phyloP scores from a whole-genome alignment of 2,888 invertebrate species.

The Dynastes grantii region DNA sequence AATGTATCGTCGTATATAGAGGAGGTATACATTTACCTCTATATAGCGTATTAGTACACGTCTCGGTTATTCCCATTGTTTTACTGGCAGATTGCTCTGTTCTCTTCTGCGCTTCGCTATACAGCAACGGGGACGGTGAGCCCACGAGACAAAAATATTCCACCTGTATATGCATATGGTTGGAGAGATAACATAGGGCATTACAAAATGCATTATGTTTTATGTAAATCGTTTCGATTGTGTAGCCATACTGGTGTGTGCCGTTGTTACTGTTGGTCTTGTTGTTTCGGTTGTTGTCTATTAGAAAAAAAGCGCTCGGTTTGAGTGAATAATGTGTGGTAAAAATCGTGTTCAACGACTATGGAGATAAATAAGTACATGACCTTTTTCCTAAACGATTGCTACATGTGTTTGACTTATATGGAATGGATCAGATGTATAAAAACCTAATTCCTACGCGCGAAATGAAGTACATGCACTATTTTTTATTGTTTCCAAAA shows the following conservation, averaged over 20 bases:
- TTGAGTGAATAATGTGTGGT: constrained; percentile 39
- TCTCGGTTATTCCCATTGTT: constrained; percentile 48
- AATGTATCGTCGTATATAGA: constrained; percentile 38
- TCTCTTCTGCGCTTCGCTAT: constrained; percentile 32
- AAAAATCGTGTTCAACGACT: constrained; percentile 34
- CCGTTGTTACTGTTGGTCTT: constrained; percentile 17
- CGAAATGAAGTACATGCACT: no score
- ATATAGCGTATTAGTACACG: constrained; percentile 42
- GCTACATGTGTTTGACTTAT: constrained; percentile 21
- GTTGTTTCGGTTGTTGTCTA: constrained; percentile 29
- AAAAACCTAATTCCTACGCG: no score
- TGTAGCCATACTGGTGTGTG: constrained; percentile 43
- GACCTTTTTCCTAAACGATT: constrained; percentile 19
- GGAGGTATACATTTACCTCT: constrained; percentile 9
- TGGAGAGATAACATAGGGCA: constrained; percentile 46
- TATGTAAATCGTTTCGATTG: constrained; percentile 50
- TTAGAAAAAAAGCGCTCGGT: constrained; percentile 33
- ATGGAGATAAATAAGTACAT: constrained; percentile 31
- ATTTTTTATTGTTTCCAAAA: no score
- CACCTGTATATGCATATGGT: constrained; percentile 47
- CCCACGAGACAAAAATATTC: constrained; percentile 41
- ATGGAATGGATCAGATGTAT: neutral
- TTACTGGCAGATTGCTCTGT: constrained; percentile 25
- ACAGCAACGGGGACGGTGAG: constrained; percentile 30
- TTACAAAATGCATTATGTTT: constrained; percentile 53